Conservation (phyloP, 2,888 invertebrate genomes). For the Allophyes oxyacanthae region DNA sequence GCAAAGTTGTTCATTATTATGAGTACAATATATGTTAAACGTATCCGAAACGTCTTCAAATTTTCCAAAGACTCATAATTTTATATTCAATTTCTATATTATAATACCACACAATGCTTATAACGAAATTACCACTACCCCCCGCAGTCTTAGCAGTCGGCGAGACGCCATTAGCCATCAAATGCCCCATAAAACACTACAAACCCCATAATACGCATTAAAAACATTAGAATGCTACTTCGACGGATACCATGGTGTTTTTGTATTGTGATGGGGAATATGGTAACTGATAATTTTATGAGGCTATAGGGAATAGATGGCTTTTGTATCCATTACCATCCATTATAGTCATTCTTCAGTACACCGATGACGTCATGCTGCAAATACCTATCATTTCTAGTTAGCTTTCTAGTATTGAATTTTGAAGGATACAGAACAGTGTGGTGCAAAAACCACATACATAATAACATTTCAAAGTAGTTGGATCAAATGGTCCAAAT, state of each 20-base stretch:
- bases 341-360: too few relatives aligned
- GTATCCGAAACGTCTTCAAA: too few relatives aligned
- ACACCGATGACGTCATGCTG: too few relatives aligned
- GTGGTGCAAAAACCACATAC: too few relatives aligned
- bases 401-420: too few relatives aligned
- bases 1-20: too few relatives aligned
- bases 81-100: not conserved
- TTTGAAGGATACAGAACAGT: too few relatives aligned
- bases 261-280: slow-evolving; percentile 20
- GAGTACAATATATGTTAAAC: too few relatives aligned
- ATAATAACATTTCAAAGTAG: too few relatives aligned
- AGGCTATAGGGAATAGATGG: slow-evolving; percentile 22
- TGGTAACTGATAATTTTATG: slow-evolving; percentile 45
- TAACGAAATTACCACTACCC: slow-evolving; percentile 31
- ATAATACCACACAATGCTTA: slow-evolving; percentile 16
- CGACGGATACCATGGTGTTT: slow-evolving; percentile 30
- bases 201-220: slow-evolving; percentile 77
- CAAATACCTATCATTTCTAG: too few relatives aligned
- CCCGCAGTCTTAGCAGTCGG: slow-evolving; percentile 23
- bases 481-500: too few relatives aligned
- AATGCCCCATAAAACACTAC: slow-evolving; percentile 70
- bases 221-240: slow-evolving; percentile 69
- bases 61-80: too few relatives aligned
- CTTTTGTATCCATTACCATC: not conserved
- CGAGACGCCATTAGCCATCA: slow-evolving; percentile 66